Base-by-base conservation (phyloP, 2,888 invertebrate species). In the Lamproptera curius region DNA sequence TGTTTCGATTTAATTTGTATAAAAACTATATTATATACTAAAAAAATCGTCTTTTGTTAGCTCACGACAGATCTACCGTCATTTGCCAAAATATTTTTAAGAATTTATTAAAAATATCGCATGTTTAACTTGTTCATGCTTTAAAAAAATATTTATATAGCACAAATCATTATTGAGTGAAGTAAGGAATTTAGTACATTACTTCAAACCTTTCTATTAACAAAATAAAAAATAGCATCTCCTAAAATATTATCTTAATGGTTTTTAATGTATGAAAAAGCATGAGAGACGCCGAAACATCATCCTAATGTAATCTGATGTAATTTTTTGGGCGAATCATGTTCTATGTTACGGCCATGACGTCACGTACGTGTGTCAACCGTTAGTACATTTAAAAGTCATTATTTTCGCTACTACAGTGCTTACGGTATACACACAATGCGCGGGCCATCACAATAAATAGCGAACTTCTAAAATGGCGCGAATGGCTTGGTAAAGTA, bases 331-430 rank as follows among this genome's bases (percentile, higher is more conserved):
- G 23, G 23, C 11, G 17, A n/a, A 23, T 36, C 49, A 13, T 34
- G 38, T 50, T 20, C 20, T 28, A 8, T 28, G 16, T 36, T 10
- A 16, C 17, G 28, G 10, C 38, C 33, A 44, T 45, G 49, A 44
- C 44, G 36, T 40, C 41, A 45, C 37, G 11, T 41, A 33, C 36
- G 20, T 33, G 20, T 33, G 37, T 33, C 36, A 41, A 50, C 49
- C 44, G 44, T 50, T 45, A 49, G 20, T 11, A 31, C 16, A 41
- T 44, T 49, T 41, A 50, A 44, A 35, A 36, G 40, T 20, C 34
- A 50, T 50, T 50, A 50, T 50, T 37, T 44, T 41, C 44, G 40
- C 44, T 41, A 44, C 38, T 42, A 20, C 14, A 49, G 20, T 31
- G 3, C 6, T 38, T 34, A 43, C 42, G 16, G 37, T 42, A 31